Conservation (phyloP, 2,888 invertebrate genomes). For the Chaetogeoica ovagalla region DNA sequence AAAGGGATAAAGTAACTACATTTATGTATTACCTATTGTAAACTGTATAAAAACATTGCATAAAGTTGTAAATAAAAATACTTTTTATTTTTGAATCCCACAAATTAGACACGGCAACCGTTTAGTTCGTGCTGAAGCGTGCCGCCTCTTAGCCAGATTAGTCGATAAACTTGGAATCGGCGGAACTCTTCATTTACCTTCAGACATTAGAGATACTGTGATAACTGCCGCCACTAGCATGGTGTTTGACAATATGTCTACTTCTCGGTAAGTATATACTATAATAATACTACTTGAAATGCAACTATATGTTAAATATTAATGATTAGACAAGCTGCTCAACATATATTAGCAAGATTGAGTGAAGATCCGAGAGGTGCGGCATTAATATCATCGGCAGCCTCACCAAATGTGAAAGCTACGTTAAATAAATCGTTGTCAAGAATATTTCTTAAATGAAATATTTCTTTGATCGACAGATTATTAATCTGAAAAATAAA, state of each 20-base stretch:
- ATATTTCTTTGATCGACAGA: slow-evolving; percentile 44
- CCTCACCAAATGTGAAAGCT: slow-evolving; percentile 49
- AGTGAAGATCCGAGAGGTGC: slow-evolving; percentile 49
- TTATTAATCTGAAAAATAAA: slow-evolving; percentile 19
- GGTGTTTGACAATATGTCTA: slow-evolving; percentile 74
- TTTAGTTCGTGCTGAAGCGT: slow-evolving; percentile 81
- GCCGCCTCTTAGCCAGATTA: slow-evolving; percentile 73
- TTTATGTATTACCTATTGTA: neutral
- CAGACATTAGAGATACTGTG: slow-evolving; percentile 78
- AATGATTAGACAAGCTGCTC: slow-evolving; percentile 45
- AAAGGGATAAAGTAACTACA: slow-evolving; percentile 67
- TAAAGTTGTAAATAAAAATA: neutral
- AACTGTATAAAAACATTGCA: neutral
- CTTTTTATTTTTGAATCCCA: slow-evolving; percentile 32
- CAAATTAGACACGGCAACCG: slow-evolving; percentile 85
- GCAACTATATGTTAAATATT: too few relatives aligned
- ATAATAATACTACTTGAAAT: too few relatives aligned
- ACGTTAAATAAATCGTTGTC: slow-evolving; percentile 52
- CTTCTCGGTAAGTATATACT: slow-evolving; percentile 58
- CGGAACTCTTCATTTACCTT: slow-evolving; percentile 64
- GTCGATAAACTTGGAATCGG: slow-evolving; percentile 70
- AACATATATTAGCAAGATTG: slow-evolving; percentile 46
- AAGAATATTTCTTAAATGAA: slow-evolving; percentile 51
- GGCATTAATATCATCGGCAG: slow-evolving; percentile 41
- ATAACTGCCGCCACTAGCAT: slow-evolving; percentile 80